Conservation (phyloP, 2,113 vertebrate genomes). For the Gallinago paraguaiae region DNA sequence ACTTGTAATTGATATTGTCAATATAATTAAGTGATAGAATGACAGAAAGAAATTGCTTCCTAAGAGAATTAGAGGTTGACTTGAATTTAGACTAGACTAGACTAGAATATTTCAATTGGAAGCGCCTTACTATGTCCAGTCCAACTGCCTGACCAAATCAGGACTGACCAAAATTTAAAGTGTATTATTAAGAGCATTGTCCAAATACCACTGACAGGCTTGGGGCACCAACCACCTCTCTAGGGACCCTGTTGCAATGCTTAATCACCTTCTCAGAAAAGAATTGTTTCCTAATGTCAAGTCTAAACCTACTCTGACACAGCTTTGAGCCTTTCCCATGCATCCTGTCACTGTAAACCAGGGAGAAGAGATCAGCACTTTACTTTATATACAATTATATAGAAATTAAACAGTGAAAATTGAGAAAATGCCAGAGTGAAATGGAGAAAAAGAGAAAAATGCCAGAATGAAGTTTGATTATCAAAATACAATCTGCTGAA, state of each 20-base stretch:
- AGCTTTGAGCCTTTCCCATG: background rate
- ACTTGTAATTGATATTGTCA: background rate
- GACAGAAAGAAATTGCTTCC: background rate
- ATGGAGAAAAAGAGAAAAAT: background rate
- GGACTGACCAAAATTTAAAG: background rate
- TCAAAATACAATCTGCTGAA: background rate
- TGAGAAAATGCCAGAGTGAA: too few relatives aligned
- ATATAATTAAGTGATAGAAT: background rate
- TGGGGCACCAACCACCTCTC: rapidly evolving
- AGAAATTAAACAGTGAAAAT: background rate
- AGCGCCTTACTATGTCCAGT: background rate
- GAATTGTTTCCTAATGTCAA: background rate
- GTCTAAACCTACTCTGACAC: background rate
- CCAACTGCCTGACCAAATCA: background rate
- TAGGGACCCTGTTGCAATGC: background rate
- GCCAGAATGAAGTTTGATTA: background rate
- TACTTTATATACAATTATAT: background rate
- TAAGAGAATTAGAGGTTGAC: background rate
- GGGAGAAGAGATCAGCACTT: background rate
- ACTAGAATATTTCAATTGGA: background rate
- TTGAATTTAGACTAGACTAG: background rate
- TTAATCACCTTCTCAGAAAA: background rate
- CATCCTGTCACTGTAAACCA: background rate
- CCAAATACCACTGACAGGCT: background rate
- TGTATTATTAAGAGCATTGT: background rate